phyloP scores from a whole-genome alignment of 2,888 invertebrate genomes.

The Allophyes oxyacanthae region DNA sequence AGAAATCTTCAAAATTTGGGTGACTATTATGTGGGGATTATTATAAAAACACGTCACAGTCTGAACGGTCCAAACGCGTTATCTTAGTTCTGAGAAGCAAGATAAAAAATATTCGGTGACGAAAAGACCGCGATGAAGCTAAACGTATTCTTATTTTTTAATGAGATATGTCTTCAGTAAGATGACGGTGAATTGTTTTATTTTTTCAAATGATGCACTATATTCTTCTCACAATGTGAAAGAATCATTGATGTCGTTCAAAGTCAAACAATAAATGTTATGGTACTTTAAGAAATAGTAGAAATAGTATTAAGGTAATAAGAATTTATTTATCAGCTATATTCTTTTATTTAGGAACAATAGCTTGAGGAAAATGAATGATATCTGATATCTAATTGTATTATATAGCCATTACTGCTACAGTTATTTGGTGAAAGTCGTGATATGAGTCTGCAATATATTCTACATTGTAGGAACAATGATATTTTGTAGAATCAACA shows the following conservation, averaged over 20 bases:
- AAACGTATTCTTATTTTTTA: conserved; percentile 63
- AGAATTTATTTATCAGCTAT: neutral
- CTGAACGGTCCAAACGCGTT: conserved; percentile 63
- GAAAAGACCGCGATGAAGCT: conserved; percentile 62
- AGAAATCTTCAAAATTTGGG: conserved; percentile 60
- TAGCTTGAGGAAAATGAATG: conserved; percentile 13
- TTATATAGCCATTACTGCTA: conserved; percentile 13
- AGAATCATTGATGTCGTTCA: too few species aligned
- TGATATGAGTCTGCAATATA: conserved; percentile 38
- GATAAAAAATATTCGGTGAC: conserved; percentile 69
- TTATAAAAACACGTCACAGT: conserved; percentile 69
- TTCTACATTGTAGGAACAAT: conserved; percentile 60
- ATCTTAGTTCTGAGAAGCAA: conserved; percentile 74
- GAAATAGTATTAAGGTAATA: too few species aligned
- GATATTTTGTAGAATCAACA: conserved; percentile 78
- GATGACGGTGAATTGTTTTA: conserved; percentile 28
- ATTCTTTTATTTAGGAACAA: conserved; percentile 6
- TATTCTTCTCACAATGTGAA: too few species aligned
- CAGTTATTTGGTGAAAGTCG: conserved; percentile 62
- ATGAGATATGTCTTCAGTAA: conserved; percentile 52
- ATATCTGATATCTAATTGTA: conserved; percentile 15
- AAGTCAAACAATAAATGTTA: too few species aligned
- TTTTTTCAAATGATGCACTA: too few species aligned
- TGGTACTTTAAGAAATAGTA: too few species aligned
- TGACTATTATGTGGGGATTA: conserved; percentile 67